Base-by-base conservation (phyloP, 2,113 vertebrate species). In the Gambusia affinis region DNA sequence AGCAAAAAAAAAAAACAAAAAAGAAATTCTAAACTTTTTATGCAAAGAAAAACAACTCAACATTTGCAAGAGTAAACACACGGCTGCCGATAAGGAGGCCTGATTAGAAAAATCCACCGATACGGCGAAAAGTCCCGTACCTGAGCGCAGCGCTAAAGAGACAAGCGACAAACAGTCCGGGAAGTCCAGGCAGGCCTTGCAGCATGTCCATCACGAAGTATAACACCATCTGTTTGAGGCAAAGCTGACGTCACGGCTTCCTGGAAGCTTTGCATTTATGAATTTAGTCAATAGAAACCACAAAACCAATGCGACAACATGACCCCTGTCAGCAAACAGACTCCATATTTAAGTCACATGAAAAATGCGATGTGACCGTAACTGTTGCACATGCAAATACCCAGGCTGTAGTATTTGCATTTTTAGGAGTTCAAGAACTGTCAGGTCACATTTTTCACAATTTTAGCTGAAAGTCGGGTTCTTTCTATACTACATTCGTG, bases 201-300 rank as follows among this genome's bases (percentile, higher is more conserved):
- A 98, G 94, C 82, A 98, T 94, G 3, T 99, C 97, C 96, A 98
- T 98, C 81, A 98, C 97, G 12, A 99, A 99, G 80, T 96, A 96
- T 6, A 99, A 88, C 77, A 97, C 97, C 90, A 99, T 93, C 97
- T 98, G 88, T 14, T 64, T 60, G 73, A 62, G 37, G 72, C n/a
- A 51, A 62, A 27, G 39, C 11, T 5, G 6, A 14, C 3, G 28
- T 54, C 1, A 28, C 0, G 27, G 4, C 11, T 63, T 72, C 44
- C 24, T 30, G 15, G 35, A 7, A 27, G 1, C 24, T 44, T 0
- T 3, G 10, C 0, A 10, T 3, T 17, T 71, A 27, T 24, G 0
- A 10, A 24, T 44, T 24, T 3, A 10, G n/a, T 22, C 4, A 27
- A 1, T 3, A 3, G 27, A 4, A 29, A 62, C 66, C 1, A 11